Conservation (phyloP, 2,888 invertebrate genomes). For the Drosophila infuscata region DNA sequence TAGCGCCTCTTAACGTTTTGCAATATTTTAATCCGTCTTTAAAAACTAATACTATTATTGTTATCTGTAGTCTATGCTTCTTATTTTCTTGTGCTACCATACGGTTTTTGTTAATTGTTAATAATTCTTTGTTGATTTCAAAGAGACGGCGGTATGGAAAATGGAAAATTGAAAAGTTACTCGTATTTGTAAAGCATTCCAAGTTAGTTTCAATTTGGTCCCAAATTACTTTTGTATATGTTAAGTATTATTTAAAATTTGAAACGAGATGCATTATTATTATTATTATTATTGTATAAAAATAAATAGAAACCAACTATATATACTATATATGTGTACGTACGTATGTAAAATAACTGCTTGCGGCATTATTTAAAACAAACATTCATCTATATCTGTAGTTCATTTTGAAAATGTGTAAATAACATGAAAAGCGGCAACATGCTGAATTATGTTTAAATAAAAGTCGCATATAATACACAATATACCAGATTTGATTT, state of each 20-base stretch:
- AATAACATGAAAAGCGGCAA: constrained; percentile 53
- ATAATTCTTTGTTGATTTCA: constrained; percentile 51
- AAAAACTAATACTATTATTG: constrained; percentile 36
- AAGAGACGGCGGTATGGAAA: constrained; percentile 14
- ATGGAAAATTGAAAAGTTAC: constrained; percentile 7
- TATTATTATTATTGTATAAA: constrained; percentile 43
- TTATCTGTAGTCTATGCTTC: constrained; percentile 39
- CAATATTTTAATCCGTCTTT: constrained; percentile 72
- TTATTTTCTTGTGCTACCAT: constrained; percentile 30
- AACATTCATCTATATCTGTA: constrained; percentile 31
- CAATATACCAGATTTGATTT: constrained; percentile 24
- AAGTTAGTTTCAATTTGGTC: constrained; percentile 68
- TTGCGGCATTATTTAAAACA: constrained; percentile 42
- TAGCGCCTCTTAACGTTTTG: constrained; percentile 53
- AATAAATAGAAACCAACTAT: constrained; percentile 22
- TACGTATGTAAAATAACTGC: constrained; percentile 49
- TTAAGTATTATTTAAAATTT: constrained; percentile 66
- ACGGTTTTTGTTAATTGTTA: constrained; percentile 50
- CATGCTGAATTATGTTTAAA: constrained; percentile 65
- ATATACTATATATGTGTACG: constrained; percentile 49
- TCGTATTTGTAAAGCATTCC: constrained; percentile 74
- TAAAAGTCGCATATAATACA: constrained; percentile 59
- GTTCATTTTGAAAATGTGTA: constrained; percentile 67
- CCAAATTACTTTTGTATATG: constrained; percentile 67
- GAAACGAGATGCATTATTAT: constrained; percentile 49